Conservation (phyloP, 2,797 vertebrate genomes). For the Acanthurus lineatus region DNA sequence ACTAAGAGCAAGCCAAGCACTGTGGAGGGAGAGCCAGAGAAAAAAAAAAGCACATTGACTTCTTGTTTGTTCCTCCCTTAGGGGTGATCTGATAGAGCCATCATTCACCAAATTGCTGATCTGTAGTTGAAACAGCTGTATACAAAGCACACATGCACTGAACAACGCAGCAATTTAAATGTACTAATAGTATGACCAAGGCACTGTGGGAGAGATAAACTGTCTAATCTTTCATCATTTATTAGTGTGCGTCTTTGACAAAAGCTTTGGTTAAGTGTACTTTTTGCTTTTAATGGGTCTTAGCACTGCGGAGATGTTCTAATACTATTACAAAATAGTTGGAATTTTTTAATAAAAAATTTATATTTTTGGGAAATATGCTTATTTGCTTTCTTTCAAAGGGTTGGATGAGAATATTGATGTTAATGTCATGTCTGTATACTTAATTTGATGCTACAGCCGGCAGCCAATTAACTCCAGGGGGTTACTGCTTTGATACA, state of each 20-base stretch:
- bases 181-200: constrained; percentile 44
- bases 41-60: constrained; percentile 79
- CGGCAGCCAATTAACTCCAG: background rate
- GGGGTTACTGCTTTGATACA: background rate
- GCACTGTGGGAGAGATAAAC: background rate
- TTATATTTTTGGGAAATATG: background rate
- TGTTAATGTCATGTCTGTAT: background rate
- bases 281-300: background rate
- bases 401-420: background rate
- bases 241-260: constrained; percentile 14
- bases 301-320: constrained; percentile 11
- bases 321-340: background rate
- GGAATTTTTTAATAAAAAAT: background rate
- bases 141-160: constrained; percentile 63
- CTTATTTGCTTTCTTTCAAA: background rate
- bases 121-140: constrained; percentile 79
- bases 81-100: constrained; percentile 81
- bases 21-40: constrained; percentile 25
- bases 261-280: constrained; percentile 4
- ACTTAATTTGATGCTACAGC: background rate
- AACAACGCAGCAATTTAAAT: constrained; percentile 68
- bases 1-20: constrained; percentile 77
- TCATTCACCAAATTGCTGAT: constrained; percentile 85
- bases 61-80: constrained; percentile 78
- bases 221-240: constrained; percentile 40